A percentile compares a stretch with the other conserved stretches of the same genome.
Conservation (phyloP, 2,888 invertebrate species). For the Criorhina ranunculi region DNA sequence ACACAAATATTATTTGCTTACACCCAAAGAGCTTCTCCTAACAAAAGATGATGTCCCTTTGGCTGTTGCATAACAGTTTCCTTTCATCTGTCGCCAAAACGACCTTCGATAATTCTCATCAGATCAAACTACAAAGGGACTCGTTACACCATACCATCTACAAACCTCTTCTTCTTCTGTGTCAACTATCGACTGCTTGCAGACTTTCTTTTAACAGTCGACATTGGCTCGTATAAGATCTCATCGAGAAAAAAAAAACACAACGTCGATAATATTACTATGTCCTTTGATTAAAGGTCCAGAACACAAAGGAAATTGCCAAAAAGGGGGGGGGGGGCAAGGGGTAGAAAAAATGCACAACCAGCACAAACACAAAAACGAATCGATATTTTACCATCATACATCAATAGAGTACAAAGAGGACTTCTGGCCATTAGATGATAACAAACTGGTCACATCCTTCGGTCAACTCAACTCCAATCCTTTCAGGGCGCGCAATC, state of each 20-base stretch:
- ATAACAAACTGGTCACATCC: slow-evolving; percentile 59
- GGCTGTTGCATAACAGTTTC: not conserved
- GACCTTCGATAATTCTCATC: not conserved
- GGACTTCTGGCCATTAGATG: slow-evolving; percentile 41
- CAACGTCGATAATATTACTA: slow-evolving; percentile 12
- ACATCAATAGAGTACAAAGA: slow-evolving; percentile 6
- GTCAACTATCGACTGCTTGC: not conserved
- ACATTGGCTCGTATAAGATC: slow-evolving; percentile 15
- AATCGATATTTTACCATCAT: slow-evolving; percentile 54
- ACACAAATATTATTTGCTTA: not conserved
- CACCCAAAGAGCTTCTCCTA: not conserved
- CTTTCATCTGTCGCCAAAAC: not conserved
- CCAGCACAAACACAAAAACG: slow-evolving; percentile 48
- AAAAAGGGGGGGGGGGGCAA: too few relatives aligned
- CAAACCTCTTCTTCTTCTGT: not conserved
- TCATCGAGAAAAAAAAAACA: not conserved
- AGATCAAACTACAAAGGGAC: not conserved
- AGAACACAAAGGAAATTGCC: slow-evolving; percentile 11
- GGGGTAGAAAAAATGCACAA: slow-evolving; percentile 17
- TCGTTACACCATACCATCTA: not conserved
- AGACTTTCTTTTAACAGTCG: not conserved
- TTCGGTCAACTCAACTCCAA: slow-evolving; percentile 34
- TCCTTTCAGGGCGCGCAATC: slow-evolving; percentile 39
- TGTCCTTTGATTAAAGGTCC: slow-evolving; percentile 47
- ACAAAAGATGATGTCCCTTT: not conserved